Conservation (phyloP, 2,113 vertebrate species). For the Beaufortia kweichowensis region DNA sequence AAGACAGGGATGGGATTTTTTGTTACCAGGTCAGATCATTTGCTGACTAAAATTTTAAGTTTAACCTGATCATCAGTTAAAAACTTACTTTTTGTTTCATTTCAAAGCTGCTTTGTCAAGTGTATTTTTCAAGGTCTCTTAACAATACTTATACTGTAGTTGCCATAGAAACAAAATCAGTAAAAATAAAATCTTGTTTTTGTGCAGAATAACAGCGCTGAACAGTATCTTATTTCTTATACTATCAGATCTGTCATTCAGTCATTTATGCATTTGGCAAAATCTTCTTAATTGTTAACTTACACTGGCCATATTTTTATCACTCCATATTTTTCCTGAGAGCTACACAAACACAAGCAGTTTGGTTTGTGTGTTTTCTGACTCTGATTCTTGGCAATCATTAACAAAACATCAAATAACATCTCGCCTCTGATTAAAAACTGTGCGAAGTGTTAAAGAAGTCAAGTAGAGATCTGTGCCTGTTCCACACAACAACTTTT, state of each 20-base stretch:
- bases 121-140: constrained; percentile 27
- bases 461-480: not conserved
- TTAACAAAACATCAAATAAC: constrained; percentile 18
- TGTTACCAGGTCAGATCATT: too few relatives aligned
- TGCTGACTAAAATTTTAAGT: not conserved
- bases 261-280: not conserved
- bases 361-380: not conserved
- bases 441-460: not conserved
- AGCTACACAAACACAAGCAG: too few relatives aligned
- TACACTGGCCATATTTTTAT: too few relatives aligned
- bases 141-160: constrained; percentile 46
- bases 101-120: constrained; percentile 12
- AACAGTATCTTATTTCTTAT: not conserved
- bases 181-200: not conserved
- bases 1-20: too few relatives aligned
- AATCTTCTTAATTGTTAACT: too few relatives aligned
- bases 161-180: constrained; percentile 55
- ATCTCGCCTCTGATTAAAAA: not conserved
- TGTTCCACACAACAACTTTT: not conserved
- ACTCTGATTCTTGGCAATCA: not conserved
- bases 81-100: not conserved
- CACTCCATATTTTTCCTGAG: too few relatives aligned
- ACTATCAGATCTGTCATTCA: constrained; percentile 7
- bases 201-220: not conserved
- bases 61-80: not conserved